phyloP scores from a whole-genome alignment of 2,797 vertebrate species.

The Peromyscus nudipes region DNA sequence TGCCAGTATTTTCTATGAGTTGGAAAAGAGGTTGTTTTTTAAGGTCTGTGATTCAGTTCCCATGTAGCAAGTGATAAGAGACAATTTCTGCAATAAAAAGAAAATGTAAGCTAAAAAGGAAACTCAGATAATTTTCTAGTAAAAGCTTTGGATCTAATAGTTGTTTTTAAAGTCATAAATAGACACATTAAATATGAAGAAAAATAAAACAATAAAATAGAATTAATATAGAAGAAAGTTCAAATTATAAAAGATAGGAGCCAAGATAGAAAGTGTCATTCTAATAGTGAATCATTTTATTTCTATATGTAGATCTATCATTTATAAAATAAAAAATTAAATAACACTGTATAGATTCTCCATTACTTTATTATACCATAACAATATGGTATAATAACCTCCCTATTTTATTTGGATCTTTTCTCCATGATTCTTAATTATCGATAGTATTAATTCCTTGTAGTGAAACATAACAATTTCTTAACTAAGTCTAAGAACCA shows the following conservation, averaged over 20 bases:
- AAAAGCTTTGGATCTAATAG: conserved; percentile 4
- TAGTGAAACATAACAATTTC: not conserved
- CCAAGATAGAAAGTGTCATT: not conserved
- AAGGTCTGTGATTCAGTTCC: not conserved
- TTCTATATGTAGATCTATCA: not conserved
- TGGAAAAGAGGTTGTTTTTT: conserved; percentile 16
- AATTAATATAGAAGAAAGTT: conserved; percentile 24
- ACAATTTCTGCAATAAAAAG: conserved; percentile 43
- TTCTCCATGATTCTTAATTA: not conserved
- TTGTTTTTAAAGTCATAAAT: conserved; percentile 66
- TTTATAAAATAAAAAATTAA: conserved; percentile 37
- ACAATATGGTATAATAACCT: not conserved
- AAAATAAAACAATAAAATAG: not conserved
- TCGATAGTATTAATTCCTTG: not conserved
- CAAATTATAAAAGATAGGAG: not conserved
- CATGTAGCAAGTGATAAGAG: conserved; percentile 32
- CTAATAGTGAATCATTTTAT: not conserved
- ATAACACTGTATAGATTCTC: not conserved
- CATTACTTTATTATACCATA: not conserved
- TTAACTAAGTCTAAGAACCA: not conserved
- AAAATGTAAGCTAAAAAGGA: conserved; percentile 50
- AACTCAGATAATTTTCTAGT: not conserved
- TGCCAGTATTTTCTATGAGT: not conserved
- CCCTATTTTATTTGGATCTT: not conserved
- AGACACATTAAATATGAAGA: conserved; percentile 42